Evolutionary conservation across 2,888 invertebrate genomes (phyloP).

Genomic region (Teleiodes luculella): DNA sequence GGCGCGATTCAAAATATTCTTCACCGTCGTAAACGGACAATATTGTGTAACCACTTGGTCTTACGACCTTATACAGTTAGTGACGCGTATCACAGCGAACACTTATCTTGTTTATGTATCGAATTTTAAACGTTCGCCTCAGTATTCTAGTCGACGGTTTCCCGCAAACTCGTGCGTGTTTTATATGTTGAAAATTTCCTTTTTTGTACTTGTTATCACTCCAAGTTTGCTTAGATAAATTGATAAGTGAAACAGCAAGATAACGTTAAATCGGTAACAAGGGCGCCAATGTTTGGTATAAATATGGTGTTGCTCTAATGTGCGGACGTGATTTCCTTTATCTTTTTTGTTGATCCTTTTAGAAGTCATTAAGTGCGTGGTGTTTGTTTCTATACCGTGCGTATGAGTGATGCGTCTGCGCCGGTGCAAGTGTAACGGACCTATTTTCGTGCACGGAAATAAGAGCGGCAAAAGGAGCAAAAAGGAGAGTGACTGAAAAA

Average conservation of each 20-base stretch:
- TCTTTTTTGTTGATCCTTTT: slow-evolving; percentile 26
- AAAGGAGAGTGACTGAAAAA: slow-evolving; percentile 72
- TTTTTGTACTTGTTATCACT: slow-evolving; percentile 43
- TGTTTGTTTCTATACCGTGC: slow-evolving; percentile 33
- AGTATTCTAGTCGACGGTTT: slow-evolving; percentile 42
- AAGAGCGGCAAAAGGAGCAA: slow-evolving; percentile 78
- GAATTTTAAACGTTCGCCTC: slow-evolving; percentile 44
- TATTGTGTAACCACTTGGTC: slow-evolving; percentile 44
- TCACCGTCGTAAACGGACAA: slow-evolving; percentile 40
- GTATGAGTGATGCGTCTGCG: slow-evolving; percentile 70
- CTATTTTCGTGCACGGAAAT: slow-evolving; percentile 79
- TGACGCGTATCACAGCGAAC: slow-evolving; percentile 35
- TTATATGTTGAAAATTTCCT: slow-evolving; percentile 33
- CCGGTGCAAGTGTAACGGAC: slow-evolving; percentile 71
- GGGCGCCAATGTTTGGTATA: slow-evolving; percentile 26
- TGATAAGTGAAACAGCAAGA: slow-evolving; percentile 46
- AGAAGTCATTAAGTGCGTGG: slow-evolving; percentile 22
- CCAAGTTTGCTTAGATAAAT: slow-evolving; percentile 43
- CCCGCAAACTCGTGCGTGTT: slow-evolving; percentile 45
- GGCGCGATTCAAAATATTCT: slow-evolving; percentile 37
- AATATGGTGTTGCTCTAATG: slow-evolving; percentile 21
- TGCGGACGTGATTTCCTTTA: slow-evolving; percentile 25
- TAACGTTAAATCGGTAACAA: slow-evolving; percentile 36
- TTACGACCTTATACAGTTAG: slow-evolving; percentile 37
- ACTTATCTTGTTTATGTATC: slow-evolving; percentile 46